A percentile compares a stretch with the other conserved stretches of the same genome.
These are phyloP conservation scores for Phyllotis vaccarum DNA, from an alignment of 2,797 vertebrate species.

Conservation along the genomic window DNA sequence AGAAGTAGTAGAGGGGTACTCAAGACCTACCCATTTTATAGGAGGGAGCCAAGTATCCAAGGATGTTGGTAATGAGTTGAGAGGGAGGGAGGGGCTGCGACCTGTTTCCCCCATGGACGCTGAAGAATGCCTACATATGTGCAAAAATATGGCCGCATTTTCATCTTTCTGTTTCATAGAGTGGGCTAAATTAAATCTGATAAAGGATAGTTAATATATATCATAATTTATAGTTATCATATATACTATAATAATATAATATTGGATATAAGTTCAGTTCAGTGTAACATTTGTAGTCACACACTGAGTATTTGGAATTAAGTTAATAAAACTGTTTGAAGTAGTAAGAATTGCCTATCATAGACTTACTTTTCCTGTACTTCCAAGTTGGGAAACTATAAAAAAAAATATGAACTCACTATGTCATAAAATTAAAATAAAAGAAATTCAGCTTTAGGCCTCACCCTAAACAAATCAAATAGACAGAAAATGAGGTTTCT, in stretches of 20 bases:
- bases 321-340: not conserved
- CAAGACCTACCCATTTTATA: not conserved
- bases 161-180: conserved; percentile 10
- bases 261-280: not conserved
- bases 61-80: not conserved
- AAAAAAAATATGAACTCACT: not conserved
- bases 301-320: not conserved
- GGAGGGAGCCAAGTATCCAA: not conserved
- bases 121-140: not conserved
- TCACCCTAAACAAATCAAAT: not conserved
- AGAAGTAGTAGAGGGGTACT: too few species aligned
- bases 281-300: not conserved
- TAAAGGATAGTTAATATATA: not conserved
- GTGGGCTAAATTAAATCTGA: not conserved
- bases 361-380: not conserved
- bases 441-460: not conserved
- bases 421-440: conserved; percentile 42
- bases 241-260: too few species aligned
- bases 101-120: too few species aligned
- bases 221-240: too few species aligned
- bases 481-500: not conserved
- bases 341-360: not conserved
- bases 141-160: not conserved
- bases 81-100: not conserved
- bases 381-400: not conserved